Evolutionary conservation across 2,113 vertebrate species (phyloP).

Genomic region (Verasper variegatus): DNA sequence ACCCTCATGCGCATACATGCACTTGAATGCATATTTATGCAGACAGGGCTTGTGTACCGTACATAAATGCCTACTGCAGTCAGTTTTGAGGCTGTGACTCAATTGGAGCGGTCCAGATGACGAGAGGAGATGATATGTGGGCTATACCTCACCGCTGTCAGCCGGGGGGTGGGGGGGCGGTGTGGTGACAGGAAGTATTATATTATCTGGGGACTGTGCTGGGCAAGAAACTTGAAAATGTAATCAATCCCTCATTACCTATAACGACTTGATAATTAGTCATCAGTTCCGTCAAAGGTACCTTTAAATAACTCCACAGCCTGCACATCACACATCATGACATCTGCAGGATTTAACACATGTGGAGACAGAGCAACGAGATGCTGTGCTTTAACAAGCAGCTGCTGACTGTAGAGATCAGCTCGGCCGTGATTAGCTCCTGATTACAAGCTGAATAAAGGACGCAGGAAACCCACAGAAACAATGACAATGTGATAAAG

Average conservation of each 20-base stretch:
- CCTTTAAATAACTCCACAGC: background rate
- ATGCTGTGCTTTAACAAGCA: background rate
- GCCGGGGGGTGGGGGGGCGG: background rate
- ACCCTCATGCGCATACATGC: constrained; percentile 4
- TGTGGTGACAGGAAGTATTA: constrained; percentile 4
- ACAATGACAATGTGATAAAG: no score
- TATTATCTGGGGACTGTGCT: background rate
- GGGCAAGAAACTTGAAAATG: background rate
- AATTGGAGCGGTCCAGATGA: constrained; percentile 27
- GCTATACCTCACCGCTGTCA: constrained; percentile 34
- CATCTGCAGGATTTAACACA: background rate
- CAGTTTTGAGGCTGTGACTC: constrained; percentile 3
- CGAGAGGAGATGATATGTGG: constrained; percentile 53
- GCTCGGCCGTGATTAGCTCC: background rate
- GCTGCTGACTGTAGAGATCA: background rate
- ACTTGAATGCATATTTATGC: constrained; percentile 23
- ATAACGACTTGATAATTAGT: background rate
- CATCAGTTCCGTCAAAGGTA: background rate
- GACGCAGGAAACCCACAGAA: no score
- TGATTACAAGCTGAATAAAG: background rate
- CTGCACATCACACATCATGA: background rate
- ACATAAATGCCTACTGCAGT: constrained; percentile 25
- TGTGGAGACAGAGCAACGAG: background rate
- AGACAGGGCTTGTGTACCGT: constrained; percentile 12
- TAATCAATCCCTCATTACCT: background rate